Evolutionary conservation across 2,797 vertebrate genomes (phyloP).

Genomic region (Tympanoctomys barrerae): DNA sequence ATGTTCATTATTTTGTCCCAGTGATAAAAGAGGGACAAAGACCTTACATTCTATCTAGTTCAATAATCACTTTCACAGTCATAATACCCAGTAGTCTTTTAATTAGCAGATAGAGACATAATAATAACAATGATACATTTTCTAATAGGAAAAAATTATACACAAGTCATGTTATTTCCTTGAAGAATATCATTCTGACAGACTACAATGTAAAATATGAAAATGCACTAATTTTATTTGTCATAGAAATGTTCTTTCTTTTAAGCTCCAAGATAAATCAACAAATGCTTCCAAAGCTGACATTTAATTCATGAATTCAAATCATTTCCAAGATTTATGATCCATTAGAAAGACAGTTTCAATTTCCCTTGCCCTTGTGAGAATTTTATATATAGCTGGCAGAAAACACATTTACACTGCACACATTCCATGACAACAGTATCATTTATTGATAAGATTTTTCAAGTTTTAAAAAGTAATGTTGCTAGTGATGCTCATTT

Average conservation of each 20-base stretch:
- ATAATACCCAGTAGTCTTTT: conserved; percentile 41
- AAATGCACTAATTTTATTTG: conserved; percentile 87
- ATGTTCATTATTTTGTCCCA: neutral
- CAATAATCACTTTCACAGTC: neutral
- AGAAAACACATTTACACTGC: conserved; percentile 84
- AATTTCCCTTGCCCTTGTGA: conserved; percentile 86
- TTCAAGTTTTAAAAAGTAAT: conserved; percentile 72
- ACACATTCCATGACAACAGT: conserved; percentile 80
- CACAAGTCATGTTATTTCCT: conserved; percentile 68
- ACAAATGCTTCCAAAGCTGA: conserved; percentile 86
- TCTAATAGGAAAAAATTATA: conserved; percentile 63
- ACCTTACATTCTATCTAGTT: neutral
- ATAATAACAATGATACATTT: conserved; percentile 5
- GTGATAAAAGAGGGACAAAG: neutral
- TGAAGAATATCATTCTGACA: conserved; percentile 83
- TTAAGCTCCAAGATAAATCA: conserved; percentile 88
- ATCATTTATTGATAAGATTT: conserved; percentile 87
- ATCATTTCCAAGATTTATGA: conserved; percentile 88
- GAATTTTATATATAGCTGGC: conserved; percentile 83
- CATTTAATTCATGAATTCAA: conserved; percentile 89
- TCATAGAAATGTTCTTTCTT: conserved; percentile 86
- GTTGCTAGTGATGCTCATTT: conserved; percentile 63
- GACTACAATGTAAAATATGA: conserved; percentile 85
- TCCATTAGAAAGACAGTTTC: conserved; percentile 89
- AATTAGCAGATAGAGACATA: conserved; percentile 69